A percentile compares a stretch with the other conserved stretches of the same genome.
Evolutionary conservation across 2,888 invertebrate species (phyloP).

Genomic region (Cinara cedri): DNA sequence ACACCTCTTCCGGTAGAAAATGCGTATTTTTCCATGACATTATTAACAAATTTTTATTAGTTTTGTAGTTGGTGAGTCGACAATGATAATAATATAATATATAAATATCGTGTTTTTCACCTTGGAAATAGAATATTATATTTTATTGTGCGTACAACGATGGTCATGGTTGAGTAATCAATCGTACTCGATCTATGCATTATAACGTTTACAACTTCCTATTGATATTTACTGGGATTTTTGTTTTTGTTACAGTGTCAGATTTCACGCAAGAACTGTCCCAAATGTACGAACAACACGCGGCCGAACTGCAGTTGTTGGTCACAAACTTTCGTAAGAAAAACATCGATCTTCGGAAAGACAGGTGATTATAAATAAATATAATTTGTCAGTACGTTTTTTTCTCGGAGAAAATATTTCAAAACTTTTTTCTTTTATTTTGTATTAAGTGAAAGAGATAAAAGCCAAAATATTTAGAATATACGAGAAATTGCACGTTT

Average conservation of each 20-base stretch:
- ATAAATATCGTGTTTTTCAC: neutral
- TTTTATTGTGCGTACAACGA: neutral
- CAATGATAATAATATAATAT: neutral
- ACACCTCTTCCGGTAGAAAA: conserved; percentile 32
- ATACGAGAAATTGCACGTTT: neutral
- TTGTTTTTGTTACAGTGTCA: conserved; percentile 73
- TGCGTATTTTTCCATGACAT: conserved; percentile 4
- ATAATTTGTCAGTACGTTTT: no score
- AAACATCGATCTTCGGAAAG: conserved; percentile 84
- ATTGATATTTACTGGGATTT: neutral
- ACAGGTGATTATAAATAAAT: conserved; percentile 68
- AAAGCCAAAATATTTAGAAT: neutral
- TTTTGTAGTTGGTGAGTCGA: no score
- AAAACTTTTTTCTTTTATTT: neutral
- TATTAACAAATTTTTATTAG: neutral
- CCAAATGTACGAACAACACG: conserved; percentile 86
- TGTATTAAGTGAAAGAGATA: neutral
- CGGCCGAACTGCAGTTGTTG: conserved; percentile 82
- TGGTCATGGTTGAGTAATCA: no score
- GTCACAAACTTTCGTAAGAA: conserved; percentile 85
- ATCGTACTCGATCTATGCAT: no score
- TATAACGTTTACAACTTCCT: neutral
- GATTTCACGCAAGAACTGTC: conserved; percentile 90
- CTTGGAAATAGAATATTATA: neutral
- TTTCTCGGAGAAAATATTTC: neutral